Percentiles rank a stretch among this genome's conserved stretches.
phyloP scores from a whole-genome alignment of 2,797 vertebrate genomes.

The Cyclopterus lumpus region DNA sequence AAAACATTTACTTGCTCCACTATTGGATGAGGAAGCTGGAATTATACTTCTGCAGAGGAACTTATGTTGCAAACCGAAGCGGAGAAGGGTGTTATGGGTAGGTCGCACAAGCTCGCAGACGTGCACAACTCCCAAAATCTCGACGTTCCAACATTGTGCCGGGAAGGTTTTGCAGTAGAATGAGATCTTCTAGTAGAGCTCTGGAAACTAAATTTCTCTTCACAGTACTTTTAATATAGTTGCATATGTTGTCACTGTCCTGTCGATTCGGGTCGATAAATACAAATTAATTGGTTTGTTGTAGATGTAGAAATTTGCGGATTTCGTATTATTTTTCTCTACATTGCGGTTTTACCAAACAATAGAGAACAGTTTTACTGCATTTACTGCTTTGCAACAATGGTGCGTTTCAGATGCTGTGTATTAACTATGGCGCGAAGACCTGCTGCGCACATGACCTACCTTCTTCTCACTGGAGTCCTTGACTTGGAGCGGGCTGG shows the following conservation, averaged over 20 bases:
- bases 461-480: slow-evolving; percentile 85
- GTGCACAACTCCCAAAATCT: neutral
- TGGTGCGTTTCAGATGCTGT: neutral
- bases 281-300: neutral
- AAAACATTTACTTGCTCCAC: neutral
- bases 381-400: too few species aligned
- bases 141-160: neutral
- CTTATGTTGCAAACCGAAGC: neutral
- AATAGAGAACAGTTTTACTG: too few species aligned
- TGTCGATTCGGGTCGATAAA: neutral
- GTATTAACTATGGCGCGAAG: neutral
- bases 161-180: neutral
- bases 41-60: neutral
- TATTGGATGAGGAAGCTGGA: neutral
- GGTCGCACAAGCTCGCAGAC: neutral
- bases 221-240: neutral
- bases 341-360: neutral
- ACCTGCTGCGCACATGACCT: neutral
- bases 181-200: neutral
- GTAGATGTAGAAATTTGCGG: neutral
- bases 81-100: neutral
- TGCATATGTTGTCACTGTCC: neutral
- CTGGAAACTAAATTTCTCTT: slow-evolving; percentile 5
- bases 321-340: neutral
- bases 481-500: slow-evolving; percentile 84